phyloP scores from a whole-genome alignment of 2,888 invertebrate genomes.

The Lydus trimaculatus region DNA sequence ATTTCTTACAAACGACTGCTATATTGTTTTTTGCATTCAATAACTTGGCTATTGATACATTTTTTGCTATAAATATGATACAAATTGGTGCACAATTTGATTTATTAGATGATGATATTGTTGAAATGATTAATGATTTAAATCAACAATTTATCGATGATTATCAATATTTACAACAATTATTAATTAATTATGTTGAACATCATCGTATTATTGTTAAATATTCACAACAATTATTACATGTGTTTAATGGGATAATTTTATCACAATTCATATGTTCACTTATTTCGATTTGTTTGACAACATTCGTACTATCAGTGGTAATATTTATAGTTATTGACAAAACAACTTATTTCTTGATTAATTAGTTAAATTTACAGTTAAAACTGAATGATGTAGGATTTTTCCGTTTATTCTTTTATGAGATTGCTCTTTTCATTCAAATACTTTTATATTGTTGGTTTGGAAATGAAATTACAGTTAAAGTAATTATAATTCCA shows the following conservation, averaged over 20 bases:
- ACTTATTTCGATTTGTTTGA: neutral
- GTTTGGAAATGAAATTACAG: slow-evolving; percentile 20
- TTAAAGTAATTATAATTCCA: neutral
- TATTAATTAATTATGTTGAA: neutral
- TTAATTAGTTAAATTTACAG: neutral
- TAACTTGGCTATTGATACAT: slow-evolving; percentile 21
- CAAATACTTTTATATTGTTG: slow-evolving; percentile 16
- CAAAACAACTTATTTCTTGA: neutral
- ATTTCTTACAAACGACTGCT: slow-evolving; percentile 10
- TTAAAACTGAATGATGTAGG: slow-evolving; percentile 6
- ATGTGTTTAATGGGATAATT: neutral
- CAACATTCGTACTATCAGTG: slow-evolving; percentile 1
- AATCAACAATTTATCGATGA: neutral
- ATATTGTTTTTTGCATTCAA: slow-evolving; percentile 16
- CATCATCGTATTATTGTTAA: neutral
- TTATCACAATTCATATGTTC: neutral
- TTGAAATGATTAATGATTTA: neutral
- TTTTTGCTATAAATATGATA: slow-evolving; percentile 20
- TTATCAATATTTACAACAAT: slow-evolving; percentile 4
- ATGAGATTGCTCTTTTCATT: neutral
- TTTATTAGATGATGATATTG: slow-evolving; percentile 17
- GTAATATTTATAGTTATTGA: too few species aligned
- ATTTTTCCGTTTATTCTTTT: neutral
- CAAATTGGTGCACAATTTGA: slow-evolving; percentile 27
- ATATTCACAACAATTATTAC: neutral